A percentile compares a stretch with the other conserved stretches of the same genome.
phyloP scores from a whole-genome alignment of 2,113 vertebrate genomes.

The Porphyrio hochstetteri region DNA sequence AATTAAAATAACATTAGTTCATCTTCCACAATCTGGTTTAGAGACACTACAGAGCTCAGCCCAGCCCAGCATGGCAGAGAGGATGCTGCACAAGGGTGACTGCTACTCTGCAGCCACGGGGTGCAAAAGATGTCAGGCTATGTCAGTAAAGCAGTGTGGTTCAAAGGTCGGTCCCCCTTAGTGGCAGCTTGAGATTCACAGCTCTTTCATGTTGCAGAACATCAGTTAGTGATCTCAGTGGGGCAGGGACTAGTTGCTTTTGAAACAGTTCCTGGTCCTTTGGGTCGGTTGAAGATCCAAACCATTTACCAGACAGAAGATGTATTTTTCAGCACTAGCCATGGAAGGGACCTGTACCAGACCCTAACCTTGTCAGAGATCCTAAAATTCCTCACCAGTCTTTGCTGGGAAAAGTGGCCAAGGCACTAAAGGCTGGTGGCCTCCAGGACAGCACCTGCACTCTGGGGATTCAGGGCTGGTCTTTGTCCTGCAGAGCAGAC shows the following conservation, averaged over 20 bases:
- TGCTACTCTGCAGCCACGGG: background rate
- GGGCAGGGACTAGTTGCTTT: background rate
- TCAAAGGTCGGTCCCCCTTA: background rate
- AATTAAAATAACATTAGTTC: background rate
- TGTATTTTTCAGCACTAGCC: background rate
- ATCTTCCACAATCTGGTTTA: background rate
- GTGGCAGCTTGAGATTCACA: background rate
- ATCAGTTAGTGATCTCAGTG: background rate
- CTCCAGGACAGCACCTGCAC: background rate
- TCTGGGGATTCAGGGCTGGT: background rate
- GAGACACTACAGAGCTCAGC: background rate
- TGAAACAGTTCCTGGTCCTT: background rate
- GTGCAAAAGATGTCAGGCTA: background rate
- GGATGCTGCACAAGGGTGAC: background rate
- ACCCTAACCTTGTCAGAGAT: background rate
- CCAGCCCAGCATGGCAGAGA: background rate
- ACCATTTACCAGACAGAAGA: background rate
- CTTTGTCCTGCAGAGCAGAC: background rate
- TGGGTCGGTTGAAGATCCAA: background rate
- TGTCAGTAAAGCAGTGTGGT: background rate
- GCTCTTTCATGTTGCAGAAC: background rate
- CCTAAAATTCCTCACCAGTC: background rate
- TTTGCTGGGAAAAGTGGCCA: background rate
- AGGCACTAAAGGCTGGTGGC: background rate
- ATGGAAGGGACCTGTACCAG: background rate